Evolutionary conservation across 2,888 invertebrate species (phyloP).

Genomic region (Ormyrus rosae): DNA sequence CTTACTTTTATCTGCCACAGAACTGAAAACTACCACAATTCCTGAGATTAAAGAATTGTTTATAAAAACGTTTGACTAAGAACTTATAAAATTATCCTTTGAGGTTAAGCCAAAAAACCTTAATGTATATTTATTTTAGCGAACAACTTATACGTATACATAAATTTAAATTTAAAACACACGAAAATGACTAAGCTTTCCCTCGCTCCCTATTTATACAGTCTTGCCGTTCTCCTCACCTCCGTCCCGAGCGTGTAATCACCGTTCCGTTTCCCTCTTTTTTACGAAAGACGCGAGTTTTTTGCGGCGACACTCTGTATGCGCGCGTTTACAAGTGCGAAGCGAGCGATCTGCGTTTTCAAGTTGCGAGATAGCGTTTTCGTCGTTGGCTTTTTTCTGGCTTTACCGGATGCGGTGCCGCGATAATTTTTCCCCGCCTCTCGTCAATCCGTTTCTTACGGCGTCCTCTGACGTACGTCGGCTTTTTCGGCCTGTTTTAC

Average conservation of each 20-base stretch:
- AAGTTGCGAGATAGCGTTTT: slow-evolving; percentile 37
- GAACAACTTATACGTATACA: background rate
- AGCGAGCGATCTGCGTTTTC: slow-evolving; percentile 28
- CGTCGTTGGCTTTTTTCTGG: slow-evolving; percentile 24
- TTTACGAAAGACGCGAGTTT: background rate
- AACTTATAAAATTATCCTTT: too few species aligned
- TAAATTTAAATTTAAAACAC: background rate
- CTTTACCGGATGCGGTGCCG: slow-evolving; percentile 46
- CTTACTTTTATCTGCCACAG: too few species aligned
- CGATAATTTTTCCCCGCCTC: slow-evolving; percentile 46
- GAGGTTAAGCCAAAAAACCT: too few species aligned
- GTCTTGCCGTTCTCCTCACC: background rate
- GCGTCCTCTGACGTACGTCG: background rate
- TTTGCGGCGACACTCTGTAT: background rate
- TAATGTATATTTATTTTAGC: too few species aligned
- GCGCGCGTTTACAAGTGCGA: slow-evolving; percentile 2
- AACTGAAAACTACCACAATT: too few species aligned
- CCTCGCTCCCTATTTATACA: slow-evolving; percentile 19
- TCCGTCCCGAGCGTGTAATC: slow-evolving; percentile 6
- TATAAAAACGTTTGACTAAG: too few species aligned
- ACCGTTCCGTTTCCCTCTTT: slow-evolving; percentile 10
- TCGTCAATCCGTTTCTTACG: slow-evolving; percentile 33
- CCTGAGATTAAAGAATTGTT: too few species aligned
- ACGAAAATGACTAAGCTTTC: too few species aligned
- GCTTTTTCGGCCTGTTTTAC: background rate